Conservation (phyloP, 2,113 vertebrate species). For the Salvelinus namaycush region DNA sequence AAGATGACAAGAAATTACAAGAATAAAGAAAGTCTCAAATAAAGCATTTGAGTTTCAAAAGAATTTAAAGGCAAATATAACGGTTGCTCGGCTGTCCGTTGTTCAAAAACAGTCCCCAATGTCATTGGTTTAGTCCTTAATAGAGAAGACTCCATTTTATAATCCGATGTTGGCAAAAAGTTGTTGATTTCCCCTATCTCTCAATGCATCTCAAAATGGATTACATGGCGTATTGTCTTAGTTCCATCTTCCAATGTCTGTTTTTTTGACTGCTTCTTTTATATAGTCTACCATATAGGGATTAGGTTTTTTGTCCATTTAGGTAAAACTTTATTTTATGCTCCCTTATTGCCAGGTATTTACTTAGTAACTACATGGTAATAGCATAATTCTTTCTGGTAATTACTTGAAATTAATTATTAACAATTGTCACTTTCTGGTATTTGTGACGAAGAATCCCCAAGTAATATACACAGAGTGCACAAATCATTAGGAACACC, state of each 20-base stretch:
- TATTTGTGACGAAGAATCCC: too few relatives aligned
- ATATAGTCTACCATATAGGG: background rate
- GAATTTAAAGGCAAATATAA: background rate
- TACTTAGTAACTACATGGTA: too few relatives aligned
- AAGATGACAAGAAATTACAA: constrained; percentile 11
- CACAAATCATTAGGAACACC: too few relatives aligned
- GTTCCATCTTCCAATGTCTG: background rate
- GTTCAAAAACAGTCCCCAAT: background rate
- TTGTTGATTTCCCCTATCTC: background rate
- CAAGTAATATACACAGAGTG: too few relatives aligned
- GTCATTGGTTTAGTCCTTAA: background rate
- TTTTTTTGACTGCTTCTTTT: background rate
- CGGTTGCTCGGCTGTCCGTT: background rate
- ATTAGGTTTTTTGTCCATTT: background rate
- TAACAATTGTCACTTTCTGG: too few relatives aligned
- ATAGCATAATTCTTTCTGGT: too few relatives aligned
- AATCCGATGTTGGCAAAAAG: too few relatives aligned
- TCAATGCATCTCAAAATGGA: background rate
- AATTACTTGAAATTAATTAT: too few relatives aligned
- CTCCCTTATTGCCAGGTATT: too few relatives aligned
- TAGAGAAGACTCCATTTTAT: background rate
- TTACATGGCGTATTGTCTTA: background rate
- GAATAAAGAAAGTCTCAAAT: background rate
- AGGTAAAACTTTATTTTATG: too few relatives aligned
- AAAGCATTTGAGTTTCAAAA: background rate